Conservation (phyloP, 1,140 invertebrate species). For the Zeugodacus cucurbitae region DNA sequence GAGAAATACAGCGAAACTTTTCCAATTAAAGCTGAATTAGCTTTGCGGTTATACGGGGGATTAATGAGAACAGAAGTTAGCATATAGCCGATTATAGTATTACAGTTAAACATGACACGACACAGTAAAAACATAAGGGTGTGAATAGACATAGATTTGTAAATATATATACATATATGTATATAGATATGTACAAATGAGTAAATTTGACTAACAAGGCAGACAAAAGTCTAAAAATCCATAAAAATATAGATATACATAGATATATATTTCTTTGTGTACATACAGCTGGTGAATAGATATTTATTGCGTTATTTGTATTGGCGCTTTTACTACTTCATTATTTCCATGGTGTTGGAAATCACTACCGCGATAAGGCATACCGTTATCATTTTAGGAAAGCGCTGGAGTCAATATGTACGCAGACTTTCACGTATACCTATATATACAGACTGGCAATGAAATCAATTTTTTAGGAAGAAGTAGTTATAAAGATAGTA, state of each 20-base stretch:
- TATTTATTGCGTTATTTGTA: not conserved
- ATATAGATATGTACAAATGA: not conserved
- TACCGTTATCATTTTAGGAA: not conserved
- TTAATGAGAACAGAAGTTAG: not conserved
- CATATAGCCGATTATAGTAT: not conserved
- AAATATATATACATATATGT: not conserved
- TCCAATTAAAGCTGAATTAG: not conserved
- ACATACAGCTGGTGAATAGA: not conserved
- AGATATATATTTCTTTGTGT: not conserved
- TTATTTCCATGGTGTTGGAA: not conserved
- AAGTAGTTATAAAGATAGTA: no score
- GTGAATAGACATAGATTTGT: no score
- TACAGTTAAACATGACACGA: not conserved
- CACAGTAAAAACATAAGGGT: not conserved
- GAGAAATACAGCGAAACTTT: not conserved
- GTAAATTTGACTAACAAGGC: not conserved
- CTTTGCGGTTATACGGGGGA: not conserved
- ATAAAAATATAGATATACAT: not conserved
- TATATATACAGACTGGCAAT: not conserved
- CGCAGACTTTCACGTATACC: not conserved
- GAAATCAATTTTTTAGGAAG: not conserved
- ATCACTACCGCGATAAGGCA: not conserved
- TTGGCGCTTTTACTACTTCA: not conserved
- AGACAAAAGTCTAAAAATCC: not conserved
- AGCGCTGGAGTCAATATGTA: not conserved